Percentiles rank a stretch among this genome's conserved stretches.
phyloP scores from a whole-genome alignment of 2,888 invertebrate species.

The Melolontha melolontha region DNA sequence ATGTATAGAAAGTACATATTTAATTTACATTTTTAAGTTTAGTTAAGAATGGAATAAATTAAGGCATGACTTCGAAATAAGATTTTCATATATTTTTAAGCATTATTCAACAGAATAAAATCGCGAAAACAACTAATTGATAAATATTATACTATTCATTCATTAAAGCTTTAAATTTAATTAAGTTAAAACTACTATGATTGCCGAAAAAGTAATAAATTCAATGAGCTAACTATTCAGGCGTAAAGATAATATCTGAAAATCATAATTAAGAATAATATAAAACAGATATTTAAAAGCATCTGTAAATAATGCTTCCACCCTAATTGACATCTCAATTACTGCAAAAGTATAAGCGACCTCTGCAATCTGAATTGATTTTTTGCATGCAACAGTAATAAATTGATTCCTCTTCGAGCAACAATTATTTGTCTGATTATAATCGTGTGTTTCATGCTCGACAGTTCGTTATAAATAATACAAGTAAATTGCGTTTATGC shows the following conservation, averaged over 20 bases:
- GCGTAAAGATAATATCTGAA: constrained; percentile 17
- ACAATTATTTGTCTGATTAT: constrained; percentile 11
- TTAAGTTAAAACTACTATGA: neutral
- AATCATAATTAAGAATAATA: too few species aligned
- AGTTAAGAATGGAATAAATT: too few species aligned
- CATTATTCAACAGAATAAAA: too few species aligned
- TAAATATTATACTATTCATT: too few species aligned
- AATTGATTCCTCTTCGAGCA: neutral
- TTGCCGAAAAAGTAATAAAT: neutral
- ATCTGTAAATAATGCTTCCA: too few species aligned
- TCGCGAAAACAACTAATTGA: too few species aligned
- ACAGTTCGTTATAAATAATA: neutral
- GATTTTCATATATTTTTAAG: too few species aligned
- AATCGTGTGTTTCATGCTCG: constrained; percentile 4
- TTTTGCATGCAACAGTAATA: neutral
- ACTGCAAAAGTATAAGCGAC: neutral
- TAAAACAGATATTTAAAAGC: neutral
- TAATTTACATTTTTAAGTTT: too few species aligned
- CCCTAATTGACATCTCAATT: too few species aligned
- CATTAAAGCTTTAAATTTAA: too few species aligned
- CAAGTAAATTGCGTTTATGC: neutral
- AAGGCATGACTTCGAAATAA: too few species aligned
- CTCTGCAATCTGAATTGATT: constrained; percentile 11
- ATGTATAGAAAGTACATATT: too few species aligned
- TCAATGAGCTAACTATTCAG: constrained; percentile 6